Conservation (phyloP, 1,140 invertebrate species). For the Drosophila kurseongensis region DNA sequence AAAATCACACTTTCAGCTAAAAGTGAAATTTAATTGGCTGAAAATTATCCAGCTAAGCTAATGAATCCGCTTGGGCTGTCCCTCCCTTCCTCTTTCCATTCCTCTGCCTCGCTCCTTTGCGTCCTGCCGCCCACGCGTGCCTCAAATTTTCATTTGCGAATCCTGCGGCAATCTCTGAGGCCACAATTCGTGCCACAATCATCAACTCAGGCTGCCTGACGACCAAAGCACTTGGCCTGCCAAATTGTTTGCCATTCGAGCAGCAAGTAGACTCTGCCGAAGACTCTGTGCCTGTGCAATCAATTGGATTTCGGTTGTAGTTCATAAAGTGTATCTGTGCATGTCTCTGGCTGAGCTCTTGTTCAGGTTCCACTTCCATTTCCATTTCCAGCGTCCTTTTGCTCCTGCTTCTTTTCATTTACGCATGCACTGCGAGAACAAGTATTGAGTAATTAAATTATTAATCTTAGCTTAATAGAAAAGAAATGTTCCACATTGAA, state of each 20-base stretch:
- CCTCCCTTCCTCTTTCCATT: too few species aligned
- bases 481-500: too few species aligned
- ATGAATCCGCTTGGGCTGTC: not conserved
- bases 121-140: constrained; percentile 19
- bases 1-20: not conserved
- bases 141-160: constrained; percentile 50
- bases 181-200: constrained; percentile 51
- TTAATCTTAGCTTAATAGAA: too few species aligned
- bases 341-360: constrained; percentile 21
- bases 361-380: constrained; percentile 3
- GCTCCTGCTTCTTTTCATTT: constrained; percentile 22
- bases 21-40: constrained; percentile 14
- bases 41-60: constrained; percentile 15
- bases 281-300: constrained; percentile 33
- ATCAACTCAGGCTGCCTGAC: constrained; percentile 27
- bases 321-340: constrained; percentile 50
- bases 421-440: constrained; percentile 9
- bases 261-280: constrained; percentile 7
- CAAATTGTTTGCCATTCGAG: constrained; percentile 50
- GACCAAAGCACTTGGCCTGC: constrained; percentile 38
- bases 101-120: not conserved
- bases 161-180: constrained; percentile 39
- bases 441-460: too few species aligned
- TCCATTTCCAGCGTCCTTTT: constrained; percentile 14
- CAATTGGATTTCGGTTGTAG: constrained; percentile 59